Evolutionary conservation across 2,113 vertebrate genomes (phyloP).

Genomic region (Terrapene triunguis): DNA sequence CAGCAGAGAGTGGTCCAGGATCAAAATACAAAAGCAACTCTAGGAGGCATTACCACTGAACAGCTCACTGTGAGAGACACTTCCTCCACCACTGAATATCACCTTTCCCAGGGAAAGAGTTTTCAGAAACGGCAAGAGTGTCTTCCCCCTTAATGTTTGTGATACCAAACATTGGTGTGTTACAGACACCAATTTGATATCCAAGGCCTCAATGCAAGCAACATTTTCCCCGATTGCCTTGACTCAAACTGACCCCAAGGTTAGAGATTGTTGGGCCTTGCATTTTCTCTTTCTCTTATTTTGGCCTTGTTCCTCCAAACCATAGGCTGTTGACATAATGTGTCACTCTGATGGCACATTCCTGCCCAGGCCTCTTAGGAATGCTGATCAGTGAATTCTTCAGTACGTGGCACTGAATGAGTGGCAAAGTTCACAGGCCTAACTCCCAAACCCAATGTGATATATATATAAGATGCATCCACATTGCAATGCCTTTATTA

Average conservation of each 20-base stretch:
- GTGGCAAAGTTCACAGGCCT: not conserved
- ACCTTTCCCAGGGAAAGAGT: not conserved
- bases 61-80: not conserved
- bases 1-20: no score
- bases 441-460: no score
- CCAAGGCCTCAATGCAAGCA: not conserved
- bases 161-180: no score
- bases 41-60: no score
- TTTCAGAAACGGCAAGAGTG: not conserved
- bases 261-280: not conserved
- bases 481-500: no score
- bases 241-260: not conserved
- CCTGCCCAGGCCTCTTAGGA: no score
- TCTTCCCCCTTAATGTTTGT: not conserved
- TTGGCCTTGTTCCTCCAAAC: not conserved
- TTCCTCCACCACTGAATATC: not conserved
- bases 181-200: not conserved
- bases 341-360: no score
- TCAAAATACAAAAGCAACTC: no score
- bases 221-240: not conserved
- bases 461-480: no score
- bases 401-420: not conserved
- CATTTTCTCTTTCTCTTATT: not conserved
- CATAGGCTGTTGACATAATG: no score
- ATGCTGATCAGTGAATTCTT: not conserved